Evolutionary conservation across 2,888 invertebrate species (phyloP).

Genomic region (Dryobota labecula): DNA sequence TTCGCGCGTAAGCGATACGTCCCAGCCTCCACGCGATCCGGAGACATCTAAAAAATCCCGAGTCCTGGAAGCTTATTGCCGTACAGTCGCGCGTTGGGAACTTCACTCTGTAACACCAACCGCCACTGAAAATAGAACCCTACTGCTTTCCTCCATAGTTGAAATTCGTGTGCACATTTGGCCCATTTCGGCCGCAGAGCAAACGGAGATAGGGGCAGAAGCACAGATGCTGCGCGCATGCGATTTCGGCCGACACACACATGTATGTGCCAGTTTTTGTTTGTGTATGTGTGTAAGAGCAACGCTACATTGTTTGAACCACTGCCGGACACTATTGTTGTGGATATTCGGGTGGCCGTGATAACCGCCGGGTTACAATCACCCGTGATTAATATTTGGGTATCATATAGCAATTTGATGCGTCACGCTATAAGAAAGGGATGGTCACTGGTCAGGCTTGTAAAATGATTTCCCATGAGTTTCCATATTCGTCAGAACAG

Average conservation of each 20-base stretch:
- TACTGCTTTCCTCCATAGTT: constrained; percentile 36
- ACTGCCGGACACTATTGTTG: constrained; percentile 84
- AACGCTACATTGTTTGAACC: constrained; percentile 82
- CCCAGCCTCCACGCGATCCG: constrained; percentile 80
- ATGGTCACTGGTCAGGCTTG: constrained; percentile 15
- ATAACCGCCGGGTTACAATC: constrained; percentile 77
- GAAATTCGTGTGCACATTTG: constrained; percentile 46
- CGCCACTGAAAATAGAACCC: constrained; percentile 57
- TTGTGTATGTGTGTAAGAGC: constrained; percentile 71
- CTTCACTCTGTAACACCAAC: constrained; percentile 62
- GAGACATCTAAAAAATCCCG: constrained; percentile 88
- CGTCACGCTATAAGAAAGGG: constrained; percentile 57
- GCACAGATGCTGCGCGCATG: constrained; percentile 90
- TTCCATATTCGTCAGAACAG: constrained; percentile 22
- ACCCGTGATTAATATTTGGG: constrained; percentile 76
- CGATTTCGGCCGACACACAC: constrained; percentile 75
- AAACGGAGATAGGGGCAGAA: constrained; percentile 80
- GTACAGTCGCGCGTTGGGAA: constrained; percentile 80
- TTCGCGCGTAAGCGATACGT: constrained; percentile 75
- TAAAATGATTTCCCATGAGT: constrained; percentile 40
- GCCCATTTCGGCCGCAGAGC: constrained; percentile 63
- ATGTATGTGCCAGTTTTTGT: constrained; percentile 65
- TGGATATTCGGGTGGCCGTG: constrained; percentile 76
- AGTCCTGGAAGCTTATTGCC: constrained; percentile 88
- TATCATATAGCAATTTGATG: constrained; percentile 57